These are phyloP conservation scores for Plotosus lineatus DNA, from an alignment of 2,113 vertebrate species.

Conservation along the genomic window DNA sequence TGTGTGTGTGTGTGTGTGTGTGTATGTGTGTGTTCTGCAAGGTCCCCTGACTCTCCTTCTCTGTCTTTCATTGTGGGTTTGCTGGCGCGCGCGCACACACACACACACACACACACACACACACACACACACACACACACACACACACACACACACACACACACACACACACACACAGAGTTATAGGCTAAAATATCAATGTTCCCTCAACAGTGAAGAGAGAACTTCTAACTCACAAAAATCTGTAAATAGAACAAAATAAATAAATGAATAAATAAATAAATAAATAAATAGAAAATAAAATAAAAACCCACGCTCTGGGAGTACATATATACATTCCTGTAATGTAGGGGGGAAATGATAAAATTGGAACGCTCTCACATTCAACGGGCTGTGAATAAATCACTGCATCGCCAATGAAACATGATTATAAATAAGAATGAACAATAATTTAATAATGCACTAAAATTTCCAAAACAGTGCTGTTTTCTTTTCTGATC, in stretches of 20 bases:
- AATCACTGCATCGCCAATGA: too few species aligned
- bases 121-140: constrained; percentile 1
- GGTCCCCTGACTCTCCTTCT: background rate
- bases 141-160: background rate
- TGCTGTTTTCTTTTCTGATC: too few species aligned
- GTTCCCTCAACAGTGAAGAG: background rate
- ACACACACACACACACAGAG: background rate
- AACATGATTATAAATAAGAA: too few species aligned
- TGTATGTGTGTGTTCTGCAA: background rate
- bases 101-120: background rate
- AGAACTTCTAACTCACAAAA: background rate
- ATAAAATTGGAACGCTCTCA: too few species aligned
- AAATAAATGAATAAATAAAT: too few species aligned
- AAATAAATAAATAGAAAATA: too few species aligned
- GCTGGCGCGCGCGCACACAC: background rate
- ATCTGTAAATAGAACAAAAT: background rate
- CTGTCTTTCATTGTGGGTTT: constrained; percentile 1
- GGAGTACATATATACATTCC: background rate
- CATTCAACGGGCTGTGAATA: too few species aligned
- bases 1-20: background rate
- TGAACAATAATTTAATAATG: too few species aligned
- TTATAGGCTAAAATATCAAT: background rate
- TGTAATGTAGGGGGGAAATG: too few species aligned
- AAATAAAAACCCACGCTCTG: too few species aligned
- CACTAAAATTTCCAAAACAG: too few species aligned